Evolutionary conservation across 1,140 invertebrate genomes (phyloP).

Genomic region (Tenebrio molitor): DNA sequence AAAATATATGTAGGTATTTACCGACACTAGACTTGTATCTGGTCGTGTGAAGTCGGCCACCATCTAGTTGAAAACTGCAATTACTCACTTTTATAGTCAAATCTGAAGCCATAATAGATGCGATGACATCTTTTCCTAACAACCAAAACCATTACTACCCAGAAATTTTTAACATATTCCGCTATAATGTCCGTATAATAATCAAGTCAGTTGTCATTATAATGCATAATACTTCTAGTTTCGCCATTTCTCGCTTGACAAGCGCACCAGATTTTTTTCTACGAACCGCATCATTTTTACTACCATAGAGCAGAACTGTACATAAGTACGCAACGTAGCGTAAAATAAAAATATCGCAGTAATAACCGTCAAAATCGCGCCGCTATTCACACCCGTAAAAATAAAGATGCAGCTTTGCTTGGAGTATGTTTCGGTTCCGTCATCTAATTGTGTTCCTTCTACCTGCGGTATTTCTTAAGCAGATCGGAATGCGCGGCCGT

Average conservation of each 20-base stretch:
- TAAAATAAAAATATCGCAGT: background rate
- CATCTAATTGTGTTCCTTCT: too few relatives aligned
- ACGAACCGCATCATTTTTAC: background rate
- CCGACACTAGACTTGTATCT: too few relatives aligned
- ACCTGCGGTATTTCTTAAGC: constrained; percentile 5
- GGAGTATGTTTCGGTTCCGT: background rate
- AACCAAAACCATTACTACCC: too few relatives aligned
- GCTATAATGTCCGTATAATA: background rate
- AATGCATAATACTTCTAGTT: background rate
- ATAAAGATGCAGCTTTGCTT: background rate
- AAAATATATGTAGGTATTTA: too few relatives aligned
- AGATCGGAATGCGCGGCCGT: constrained; percentile 52
- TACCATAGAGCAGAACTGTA: background rate
- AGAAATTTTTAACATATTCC: background rate
- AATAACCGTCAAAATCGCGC: background rate
- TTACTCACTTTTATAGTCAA: too few relatives aligned
- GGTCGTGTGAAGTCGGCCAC: too few relatives aligned
- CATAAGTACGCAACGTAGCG: background rate
- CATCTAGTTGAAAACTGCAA: too few relatives aligned
- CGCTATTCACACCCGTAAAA: background rate
- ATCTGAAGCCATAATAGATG: too few relatives aligned
- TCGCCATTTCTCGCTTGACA: background rate
- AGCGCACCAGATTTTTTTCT: too few relatives aligned
- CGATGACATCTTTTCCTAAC: too few relatives aligned
- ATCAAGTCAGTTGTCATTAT: background rate